Evolutionary conservation across 1,140 invertebrate genomes (phyloP).

Genomic region (Chrysoperla carnea): DNA sequence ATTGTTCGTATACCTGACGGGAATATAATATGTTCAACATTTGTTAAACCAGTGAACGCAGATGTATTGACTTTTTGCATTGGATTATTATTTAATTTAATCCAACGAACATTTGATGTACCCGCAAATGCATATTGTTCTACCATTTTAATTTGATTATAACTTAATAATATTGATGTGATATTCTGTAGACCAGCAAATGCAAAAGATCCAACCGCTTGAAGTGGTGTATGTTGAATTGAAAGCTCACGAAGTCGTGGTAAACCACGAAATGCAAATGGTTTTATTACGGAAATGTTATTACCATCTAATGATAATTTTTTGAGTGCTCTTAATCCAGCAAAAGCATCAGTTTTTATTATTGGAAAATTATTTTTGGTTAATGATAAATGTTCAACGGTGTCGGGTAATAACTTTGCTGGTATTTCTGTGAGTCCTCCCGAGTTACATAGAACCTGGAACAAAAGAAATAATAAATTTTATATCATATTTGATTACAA

Average conservation of each 20-base stretch:
- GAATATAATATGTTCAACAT: constrained; percentile 54
- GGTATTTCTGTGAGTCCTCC: constrained; percentile 61
- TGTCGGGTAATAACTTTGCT: constrained; percentile 42
- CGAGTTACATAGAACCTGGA: constrained; percentile 70
- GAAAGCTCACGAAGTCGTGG: constrained; percentile 54
- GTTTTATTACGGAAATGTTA: constrained; percentile 58
- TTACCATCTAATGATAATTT: constrained; percentile 63
- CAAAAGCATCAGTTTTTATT: constrained; percentile 62
- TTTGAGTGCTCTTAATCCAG: constrained; percentile 44
- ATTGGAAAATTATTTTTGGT: constrained; percentile 62
- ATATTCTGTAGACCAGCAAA: constrained; percentile 70
- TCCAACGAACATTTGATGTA: constrained; percentile 56
- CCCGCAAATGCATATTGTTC: constrained; percentile 68
- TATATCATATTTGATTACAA: not conserved
- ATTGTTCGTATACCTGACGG: constrained; percentile 56
- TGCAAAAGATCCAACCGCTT: constrained; percentile 55
- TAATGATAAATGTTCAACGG: constrained; percentile 61
- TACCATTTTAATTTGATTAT: constrained; percentile 61
- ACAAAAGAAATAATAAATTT: constrained; percentile 8
- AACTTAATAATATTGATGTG: constrained; percentile 48
- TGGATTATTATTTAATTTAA: constrained; percentile 60
- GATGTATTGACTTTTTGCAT: constrained; percentile 50
- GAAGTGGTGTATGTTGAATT: constrained; percentile 62
- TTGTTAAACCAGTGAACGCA: constrained; percentile 62
- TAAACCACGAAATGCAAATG: constrained; percentile 65